Evolutionary conservation across 2,797 vertebrate genomes (phyloP).

Genomic region (Hemibagrus guttatus): DNA sequence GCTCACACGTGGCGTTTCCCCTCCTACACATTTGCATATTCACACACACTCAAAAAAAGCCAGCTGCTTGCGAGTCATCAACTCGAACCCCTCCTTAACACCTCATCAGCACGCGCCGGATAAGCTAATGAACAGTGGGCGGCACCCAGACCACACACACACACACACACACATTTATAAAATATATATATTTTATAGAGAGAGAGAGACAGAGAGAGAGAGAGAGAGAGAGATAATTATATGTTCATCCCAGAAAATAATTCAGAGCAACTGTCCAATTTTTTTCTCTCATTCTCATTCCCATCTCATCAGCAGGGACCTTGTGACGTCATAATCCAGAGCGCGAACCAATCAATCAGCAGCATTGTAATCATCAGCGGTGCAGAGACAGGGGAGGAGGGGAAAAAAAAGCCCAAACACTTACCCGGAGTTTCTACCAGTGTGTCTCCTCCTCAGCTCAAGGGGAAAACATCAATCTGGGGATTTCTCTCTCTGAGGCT

Average conservation of each 20-base stretch:
- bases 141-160: constrained; percentile 66
- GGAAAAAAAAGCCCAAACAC: constrained; percentile 69
- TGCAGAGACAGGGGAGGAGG: constrained; percentile 62
- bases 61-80: constrained; percentile 71
- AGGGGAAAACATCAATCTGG: constrained; percentile 49
- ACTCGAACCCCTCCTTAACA: constrained; percentile 72
- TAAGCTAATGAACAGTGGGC: constrained; percentile 65
- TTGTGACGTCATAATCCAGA: constrained; percentile 82
- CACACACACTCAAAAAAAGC: constrained; percentile 61
- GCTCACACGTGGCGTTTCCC: constrained; percentile 83
- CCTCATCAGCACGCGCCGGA: constrained; percentile 76
- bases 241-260: not conserved
- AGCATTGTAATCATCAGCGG: constrained; percentile 78
- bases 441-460: constrained; percentile 71
- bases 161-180: constrained; percentile 64
- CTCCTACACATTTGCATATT: constrained; percentile 79
- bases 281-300: constrained; percentile 42
- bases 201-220: too few relatives aligned
- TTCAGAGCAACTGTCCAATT: constrained; percentile 55
- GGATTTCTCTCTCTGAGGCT: constrained; percentile 46
- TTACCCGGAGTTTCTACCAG: constrained; percentile 88
- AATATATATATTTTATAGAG: not conserved
- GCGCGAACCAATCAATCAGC: constrained; percentile 84
- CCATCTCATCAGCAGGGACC: constrained; percentile 81
- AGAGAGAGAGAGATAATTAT: not conserved